Conservation (phyloP, 2,888 invertebrate species). For the Lasius fuliginosus region DNA sequence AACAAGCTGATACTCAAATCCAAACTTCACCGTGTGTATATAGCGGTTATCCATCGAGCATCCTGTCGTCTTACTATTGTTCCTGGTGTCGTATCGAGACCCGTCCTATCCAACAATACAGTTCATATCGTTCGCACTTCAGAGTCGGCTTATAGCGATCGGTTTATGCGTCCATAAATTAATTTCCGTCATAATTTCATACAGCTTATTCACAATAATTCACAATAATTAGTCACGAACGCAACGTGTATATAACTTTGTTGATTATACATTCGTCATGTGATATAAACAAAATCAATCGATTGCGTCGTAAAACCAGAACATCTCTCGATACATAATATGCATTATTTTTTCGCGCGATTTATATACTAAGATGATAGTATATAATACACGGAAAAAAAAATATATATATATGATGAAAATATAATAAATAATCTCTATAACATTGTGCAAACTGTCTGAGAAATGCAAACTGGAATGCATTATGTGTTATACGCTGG, state of each 20-base stretch:
- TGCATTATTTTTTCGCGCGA: background rate
- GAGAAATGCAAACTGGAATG: background rate
- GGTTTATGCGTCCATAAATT: background rate
- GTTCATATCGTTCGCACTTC: background rate
- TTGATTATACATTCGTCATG: background rate
- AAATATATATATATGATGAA: background rate
- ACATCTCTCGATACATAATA: background rate
- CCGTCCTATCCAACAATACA: conserved; percentile 16
- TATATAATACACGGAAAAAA: background rate
- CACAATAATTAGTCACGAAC: background rate
- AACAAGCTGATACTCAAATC: conserved; percentile 53
- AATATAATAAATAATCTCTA: background rate
- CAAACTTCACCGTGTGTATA: conserved; percentile 40
- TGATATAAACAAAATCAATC: background rate
- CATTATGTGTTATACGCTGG: background rate
- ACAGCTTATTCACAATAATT: background rate
- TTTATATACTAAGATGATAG: background rate
- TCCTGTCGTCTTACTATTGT: conserved; percentile 33
- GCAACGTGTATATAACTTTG: background rate
- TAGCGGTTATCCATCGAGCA: conserved; percentile 40
- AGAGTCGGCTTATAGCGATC: background rate
- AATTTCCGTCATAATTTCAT: conserved; percentile 1
- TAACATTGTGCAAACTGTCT: background rate
- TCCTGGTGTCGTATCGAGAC: conserved; percentile 10
- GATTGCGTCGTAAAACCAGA: background rate